phyloP scores from a whole-genome alignment of 1,140 invertebrate species.

The Metopolophium dirhodum region DNA sequence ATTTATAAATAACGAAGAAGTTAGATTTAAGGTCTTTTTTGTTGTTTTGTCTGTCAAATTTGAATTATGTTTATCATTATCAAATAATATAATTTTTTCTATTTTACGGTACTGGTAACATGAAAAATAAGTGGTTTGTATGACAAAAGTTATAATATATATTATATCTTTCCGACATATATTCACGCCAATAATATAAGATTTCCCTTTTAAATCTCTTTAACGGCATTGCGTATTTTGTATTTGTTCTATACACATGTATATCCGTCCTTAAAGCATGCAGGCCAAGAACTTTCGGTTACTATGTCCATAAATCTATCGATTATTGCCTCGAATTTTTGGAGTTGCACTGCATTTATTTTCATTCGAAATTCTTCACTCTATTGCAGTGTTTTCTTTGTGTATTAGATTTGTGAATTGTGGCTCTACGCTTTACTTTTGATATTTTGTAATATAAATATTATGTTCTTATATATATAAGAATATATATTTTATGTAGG shows the following conservation, averaged over 20 bases:
- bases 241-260: not conserved
- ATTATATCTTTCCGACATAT: not conserved
- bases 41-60: not conserved
- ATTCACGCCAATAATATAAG: not conserved
- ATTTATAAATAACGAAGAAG: not conserved
- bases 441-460: not conserved
- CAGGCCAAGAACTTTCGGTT: not conserved
- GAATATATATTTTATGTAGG: not conserved
- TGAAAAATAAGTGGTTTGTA: not conserved
- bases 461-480: not conserved
- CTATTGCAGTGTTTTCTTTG: not conserved
- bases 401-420: not conserved
- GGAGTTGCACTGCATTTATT: not conserved
- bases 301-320: not conserved
- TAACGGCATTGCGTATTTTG: not conserved
- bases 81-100: not conserved
- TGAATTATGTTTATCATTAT: not conserved
- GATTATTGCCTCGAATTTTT: not conserved
- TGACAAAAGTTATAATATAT: constrained; percentile 16
- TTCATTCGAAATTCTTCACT: not conserved
- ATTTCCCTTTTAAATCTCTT: not conserved
- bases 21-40: not conserved
- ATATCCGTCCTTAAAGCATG: not conserved
- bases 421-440: not conserved
- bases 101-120: not conserved